Base-by-base conservation (phyloP, 2,797 vertebrate genomes). In the Chanos chanos region DNA sequence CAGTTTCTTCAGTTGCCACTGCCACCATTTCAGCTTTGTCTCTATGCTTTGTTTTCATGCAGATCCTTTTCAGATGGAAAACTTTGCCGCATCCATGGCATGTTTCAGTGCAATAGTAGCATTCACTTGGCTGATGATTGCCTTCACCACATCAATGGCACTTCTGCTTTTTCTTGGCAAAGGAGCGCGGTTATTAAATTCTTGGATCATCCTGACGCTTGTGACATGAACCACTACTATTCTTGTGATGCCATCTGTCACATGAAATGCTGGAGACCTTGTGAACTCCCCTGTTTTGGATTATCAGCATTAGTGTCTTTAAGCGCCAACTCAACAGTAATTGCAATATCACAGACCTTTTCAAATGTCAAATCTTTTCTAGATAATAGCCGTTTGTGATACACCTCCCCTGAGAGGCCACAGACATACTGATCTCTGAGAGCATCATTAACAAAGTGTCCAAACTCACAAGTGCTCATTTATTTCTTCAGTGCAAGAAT, bases 391-490 rank as follows among this genome's bases (percentile, higher is more conserved):
- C 44, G 4, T 2, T 54, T 45, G 4, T 1, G 5, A 15, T 64
- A 64, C 18, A n/a, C 13, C 22, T 56, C 15, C 0, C 16, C 31
- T 28, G 16, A 15, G 2, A 37, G 7, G 2, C 61, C 24, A 16
- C 50, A 47, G 24, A 55, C 50, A 64, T 64, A 28, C 40, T 44
- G 24, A 31, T 45, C 55, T 9, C 40, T 43, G 27, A 15, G 40
- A 21, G 21, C 34, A 41, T 65, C 61, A n/a, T 28, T 8, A 1
- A 57, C 36, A 24, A 57, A 50, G 3, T 31, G 34, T 7, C 52
- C 52, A 56, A 56, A 64, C 9, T 48, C 30, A 15, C 31, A 55
- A 2, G n/a, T n/a, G n/a, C 62, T 64, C 15, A 52, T 43, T 2
- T 37, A n/a, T 24, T 2, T 22, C 16, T 41, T 57, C 5, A 52